Conservation (phyloP, 2,888 invertebrate genomes). For the Julus scanicus region DNA sequence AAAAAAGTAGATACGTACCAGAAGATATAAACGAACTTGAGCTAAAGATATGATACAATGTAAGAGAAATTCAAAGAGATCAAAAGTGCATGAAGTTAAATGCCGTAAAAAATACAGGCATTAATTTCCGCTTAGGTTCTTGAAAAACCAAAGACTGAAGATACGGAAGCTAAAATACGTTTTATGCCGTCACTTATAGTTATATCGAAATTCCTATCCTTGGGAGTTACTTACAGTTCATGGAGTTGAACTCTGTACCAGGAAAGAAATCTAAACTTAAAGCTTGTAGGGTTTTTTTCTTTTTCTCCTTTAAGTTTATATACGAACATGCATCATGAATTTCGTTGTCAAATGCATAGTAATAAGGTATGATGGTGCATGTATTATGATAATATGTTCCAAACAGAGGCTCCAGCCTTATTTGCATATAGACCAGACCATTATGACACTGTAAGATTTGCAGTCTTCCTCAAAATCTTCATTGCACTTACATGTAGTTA, state of each 20-base stretch:
- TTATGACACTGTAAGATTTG: not conserved
- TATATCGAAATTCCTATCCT: not conserved
- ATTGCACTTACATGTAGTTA: too few relatives aligned
- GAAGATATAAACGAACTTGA: not conserved
- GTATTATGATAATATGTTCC: not conserved
- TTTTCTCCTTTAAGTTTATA: not conserved
- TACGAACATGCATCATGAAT: not conserved
- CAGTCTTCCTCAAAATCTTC: not conserved
- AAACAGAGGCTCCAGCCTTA: not conserved
- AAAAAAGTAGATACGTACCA: not conserved
- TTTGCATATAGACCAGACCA: not conserved
- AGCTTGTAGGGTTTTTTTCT: not conserved
- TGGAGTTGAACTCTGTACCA: not conserved
- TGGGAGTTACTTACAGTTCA: not conserved
- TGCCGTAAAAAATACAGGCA: conserved; percentile 21
- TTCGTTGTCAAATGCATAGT: not conserved
- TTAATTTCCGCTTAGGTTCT: conserved; percentile 17
- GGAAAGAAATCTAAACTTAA: not conserved
- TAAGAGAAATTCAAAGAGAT: not conserved
- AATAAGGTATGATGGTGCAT: too few relatives aligned
- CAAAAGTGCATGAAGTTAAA: conserved; percentile 30
- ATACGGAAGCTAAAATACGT: not conserved
- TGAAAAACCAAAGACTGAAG: not conserved
- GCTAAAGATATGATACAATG: not conserved
- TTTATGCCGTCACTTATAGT: not conserved